Conservation (phyloP, 2,888 invertebrate genomes). For the Bhutanitis thaidina region DNA sequence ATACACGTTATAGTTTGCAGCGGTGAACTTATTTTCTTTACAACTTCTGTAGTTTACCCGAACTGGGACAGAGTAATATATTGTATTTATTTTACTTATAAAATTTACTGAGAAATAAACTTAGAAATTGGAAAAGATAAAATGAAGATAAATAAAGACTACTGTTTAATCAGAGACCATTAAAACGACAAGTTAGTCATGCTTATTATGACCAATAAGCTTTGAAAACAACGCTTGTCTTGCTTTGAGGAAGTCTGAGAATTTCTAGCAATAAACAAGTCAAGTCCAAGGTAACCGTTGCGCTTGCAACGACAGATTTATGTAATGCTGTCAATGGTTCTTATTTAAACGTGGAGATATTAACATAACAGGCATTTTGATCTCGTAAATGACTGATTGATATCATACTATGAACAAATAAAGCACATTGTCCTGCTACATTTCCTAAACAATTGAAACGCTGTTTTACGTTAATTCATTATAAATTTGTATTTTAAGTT, state of each 20-base stretch:
- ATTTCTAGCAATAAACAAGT: conserved; percentile 46
- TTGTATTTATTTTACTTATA: no score
- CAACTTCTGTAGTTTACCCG: no score
- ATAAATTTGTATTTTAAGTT: no score
- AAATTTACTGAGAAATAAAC: no score
- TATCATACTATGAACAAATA: conserved; percentile 1
- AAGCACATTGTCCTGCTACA: conserved; percentile 6
- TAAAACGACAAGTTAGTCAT: conserved; percentile 3
- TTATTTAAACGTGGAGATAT: conserved; percentile 18
- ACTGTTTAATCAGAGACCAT: neutral
- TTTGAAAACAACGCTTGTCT: conserved; percentile 19
- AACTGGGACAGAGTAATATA: no score
- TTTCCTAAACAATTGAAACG: neutral
- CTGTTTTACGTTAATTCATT: no score
- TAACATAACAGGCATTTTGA: conserved; percentile 11
- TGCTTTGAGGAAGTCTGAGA: conserved; percentile 31
- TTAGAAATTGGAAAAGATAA: no score
- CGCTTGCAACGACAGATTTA: conserved; percentile 25
- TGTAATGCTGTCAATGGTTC: conserved; percentile 17
- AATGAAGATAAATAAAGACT: no score
- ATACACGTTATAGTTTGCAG: no score
- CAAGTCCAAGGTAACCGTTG: conserved; percentile 40
- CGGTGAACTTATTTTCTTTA: no score
- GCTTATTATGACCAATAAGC: conserved; percentile 13
- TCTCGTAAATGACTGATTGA: conserved; percentile 13